Conservation (phyloP, 2,888 invertebrate species). For the Scotopteryx bipunctaria region DNA sequence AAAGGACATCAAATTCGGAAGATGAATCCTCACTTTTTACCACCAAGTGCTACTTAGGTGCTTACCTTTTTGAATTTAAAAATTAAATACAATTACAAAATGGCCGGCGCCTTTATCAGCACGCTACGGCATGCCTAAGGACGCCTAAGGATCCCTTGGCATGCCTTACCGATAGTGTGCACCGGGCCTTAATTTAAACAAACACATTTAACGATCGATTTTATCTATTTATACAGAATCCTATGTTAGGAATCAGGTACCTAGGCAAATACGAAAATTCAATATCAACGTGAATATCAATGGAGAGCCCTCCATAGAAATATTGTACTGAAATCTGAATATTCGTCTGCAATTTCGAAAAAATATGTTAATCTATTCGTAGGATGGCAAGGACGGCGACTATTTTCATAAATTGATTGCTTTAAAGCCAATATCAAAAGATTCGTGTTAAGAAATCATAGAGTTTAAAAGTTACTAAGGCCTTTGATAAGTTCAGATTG, state of each 20-base stretch:
- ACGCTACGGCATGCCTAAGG: no score
- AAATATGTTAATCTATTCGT: slow-evolving; percentile 74
- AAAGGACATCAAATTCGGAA: background rate
- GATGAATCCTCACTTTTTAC: no score
- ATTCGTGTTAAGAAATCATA: slow-evolving; percentile 62
- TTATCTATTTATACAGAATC: no score
- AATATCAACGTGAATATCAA: slow-evolving; percentile 73
- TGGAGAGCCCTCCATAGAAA: slow-evolving; percentile 68
- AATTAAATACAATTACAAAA: no score
- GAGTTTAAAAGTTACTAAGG: slow-evolving; percentile 40
- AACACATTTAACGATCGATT: no score
- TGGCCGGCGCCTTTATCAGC: no score
- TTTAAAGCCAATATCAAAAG: slow-evolving; percentile 66
- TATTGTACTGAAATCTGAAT: slow-evolving; percentile 76
- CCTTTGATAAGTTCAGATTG: slow-evolving; percentile 15
- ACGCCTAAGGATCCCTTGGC: no score
- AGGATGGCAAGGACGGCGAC: slow-evolving; percentile 56
- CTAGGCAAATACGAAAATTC: slow-evolving; percentile 59
- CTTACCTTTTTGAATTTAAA: no score
- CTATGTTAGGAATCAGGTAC: slow-evolving; percentile 25
- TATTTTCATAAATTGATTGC: slow-evolving; percentile 77
- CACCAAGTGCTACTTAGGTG: no score
- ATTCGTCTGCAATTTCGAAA: slow-evolving; percentile 70
- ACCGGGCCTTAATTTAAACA: no score
- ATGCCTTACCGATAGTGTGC: no score